Conservation (phyloP, 2,113 vertebrate genomes). For the Speoplatyrhinus poulsoni region DNA sequence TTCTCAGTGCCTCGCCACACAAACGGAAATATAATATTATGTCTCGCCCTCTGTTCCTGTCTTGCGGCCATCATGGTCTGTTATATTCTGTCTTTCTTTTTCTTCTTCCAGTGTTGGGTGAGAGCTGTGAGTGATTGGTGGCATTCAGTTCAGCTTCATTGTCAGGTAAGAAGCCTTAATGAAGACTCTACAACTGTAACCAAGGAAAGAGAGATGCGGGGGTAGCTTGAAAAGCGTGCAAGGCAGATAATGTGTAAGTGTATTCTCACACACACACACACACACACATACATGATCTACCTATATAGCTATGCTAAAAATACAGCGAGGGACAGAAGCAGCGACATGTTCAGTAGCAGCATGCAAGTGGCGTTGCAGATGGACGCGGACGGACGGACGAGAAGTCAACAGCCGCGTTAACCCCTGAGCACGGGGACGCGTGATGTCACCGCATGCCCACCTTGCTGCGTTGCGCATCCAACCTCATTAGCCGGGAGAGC, state of each 20-base stretch:
- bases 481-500: slow-evolving; percentile 73
- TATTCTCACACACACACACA: too few relatives aligned
- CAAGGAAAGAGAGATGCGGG: not conserved
- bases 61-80: not conserved
- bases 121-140: slow-evolving; percentile 55
- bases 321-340: not conserved
- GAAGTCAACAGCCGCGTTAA: slow-evolving; percentile 66
- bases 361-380: not conserved
- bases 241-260: not conserved
- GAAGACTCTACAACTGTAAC: slow-evolving; percentile 30
- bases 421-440: slow-evolving; percentile 45
- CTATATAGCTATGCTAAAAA: not conserved
- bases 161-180: slow-evolving; percentile 48
- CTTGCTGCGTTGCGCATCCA: slow-evolving; percentile 58
- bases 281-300: too few relatives aligned
- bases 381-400: slow-evolving; percentile 1
- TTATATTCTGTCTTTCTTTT: not conserved
- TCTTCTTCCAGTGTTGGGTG: slow-evolving; percentile 1
- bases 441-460: slow-evolving; percentile 59
- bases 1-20: too few relatives aligned
- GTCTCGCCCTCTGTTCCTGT: not conserved
- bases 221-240: not conserved
- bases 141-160: slow-evolving; percentile 57
- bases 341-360: not conserved
- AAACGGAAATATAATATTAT: too few relatives aligned